These are phyloP conservation scores for Oncopeltus fasciatus DNA, from an alignment of 1,140 invertebrate species.

Conservation along the genomic window DNA sequence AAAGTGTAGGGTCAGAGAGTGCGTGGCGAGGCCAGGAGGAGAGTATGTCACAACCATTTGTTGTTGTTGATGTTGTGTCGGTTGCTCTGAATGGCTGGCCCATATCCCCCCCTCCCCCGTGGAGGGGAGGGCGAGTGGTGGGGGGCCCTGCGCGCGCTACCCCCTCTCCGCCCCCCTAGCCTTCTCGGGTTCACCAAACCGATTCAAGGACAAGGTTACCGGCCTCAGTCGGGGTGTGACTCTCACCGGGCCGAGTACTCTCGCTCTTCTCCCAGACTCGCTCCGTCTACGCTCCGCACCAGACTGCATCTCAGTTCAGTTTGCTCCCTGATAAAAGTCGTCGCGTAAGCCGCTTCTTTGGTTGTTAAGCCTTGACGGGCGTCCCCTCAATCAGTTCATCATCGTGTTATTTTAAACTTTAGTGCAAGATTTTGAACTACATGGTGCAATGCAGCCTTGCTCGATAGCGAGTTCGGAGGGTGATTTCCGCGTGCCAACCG, in stretches of 20 bases:
- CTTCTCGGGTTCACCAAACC: constrained; percentile 21
- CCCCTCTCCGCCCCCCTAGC: background rate
- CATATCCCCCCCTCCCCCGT: no score
- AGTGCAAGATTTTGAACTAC: background rate
- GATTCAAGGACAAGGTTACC: constrained; percentile 24
- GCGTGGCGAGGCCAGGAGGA: background rate
- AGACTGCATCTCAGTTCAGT: no score
- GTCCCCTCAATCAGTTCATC: background rate
- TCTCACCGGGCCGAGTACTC: constrained; percentile 3
- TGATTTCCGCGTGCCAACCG: constrained; percentile 16
- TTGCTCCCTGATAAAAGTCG: no score
- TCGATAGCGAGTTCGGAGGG: constrained; percentile 13
- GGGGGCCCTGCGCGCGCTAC: constrained; percentile 4
- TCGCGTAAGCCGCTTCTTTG: no score
- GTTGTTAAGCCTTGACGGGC: background rate
- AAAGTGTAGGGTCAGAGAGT: background rate
- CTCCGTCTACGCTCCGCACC: no score
- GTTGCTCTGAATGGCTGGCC: background rate
- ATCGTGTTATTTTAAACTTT: background rate
- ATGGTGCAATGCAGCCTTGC: constrained; percentile 5
- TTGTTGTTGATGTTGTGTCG: background rate
- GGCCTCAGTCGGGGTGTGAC: constrained; percentile 8
- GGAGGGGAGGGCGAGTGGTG: background rate
- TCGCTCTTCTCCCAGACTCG: background rate
- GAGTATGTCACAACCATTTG: background rate